Percentiles rank a stretch among this genome's conserved stretches.
Evolutionary conservation across 2,888 invertebrate species (phyloP).

Genomic region (Pristionchus japonicus): DNA sequence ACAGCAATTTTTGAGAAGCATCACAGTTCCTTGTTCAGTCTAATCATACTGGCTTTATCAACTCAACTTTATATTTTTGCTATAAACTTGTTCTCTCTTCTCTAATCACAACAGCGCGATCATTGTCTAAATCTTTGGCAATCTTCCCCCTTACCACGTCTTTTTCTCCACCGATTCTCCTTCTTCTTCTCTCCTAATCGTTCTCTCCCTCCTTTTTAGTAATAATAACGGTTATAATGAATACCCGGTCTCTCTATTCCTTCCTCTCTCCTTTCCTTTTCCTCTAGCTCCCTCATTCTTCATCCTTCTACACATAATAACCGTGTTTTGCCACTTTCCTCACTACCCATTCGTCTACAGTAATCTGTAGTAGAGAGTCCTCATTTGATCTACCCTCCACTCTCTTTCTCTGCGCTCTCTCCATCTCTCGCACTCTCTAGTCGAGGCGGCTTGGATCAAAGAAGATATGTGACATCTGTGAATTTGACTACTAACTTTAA

Average conservation of each 20-base stretch:
- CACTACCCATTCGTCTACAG: neutral
- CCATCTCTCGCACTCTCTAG: neutral
- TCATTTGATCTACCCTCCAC: constrained; percentile 3
- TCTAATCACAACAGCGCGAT: neutral
- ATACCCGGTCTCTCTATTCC: constrained; percentile 8
- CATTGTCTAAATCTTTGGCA: neutral
- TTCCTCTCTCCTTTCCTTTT: neutral
- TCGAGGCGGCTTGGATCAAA: neutral
- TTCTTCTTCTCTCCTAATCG: constrained; percentile 18
- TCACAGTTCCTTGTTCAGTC: neutral
- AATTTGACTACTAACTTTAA: constrained; percentile 16
- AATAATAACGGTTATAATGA: constrained; percentile 20
- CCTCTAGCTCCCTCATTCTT: constrained; percentile 8
- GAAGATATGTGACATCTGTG: constrained; percentile 16
- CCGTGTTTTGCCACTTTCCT: constrained; percentile 22
- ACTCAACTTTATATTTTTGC: neutral
- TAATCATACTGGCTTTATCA: neutral
- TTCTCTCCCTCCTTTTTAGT: constrained; percentile 23
- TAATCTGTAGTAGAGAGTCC: neutral
- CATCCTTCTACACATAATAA: constrained; percentile 23
- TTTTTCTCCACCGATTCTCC: neutral
- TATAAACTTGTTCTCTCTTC: too few species aligned
- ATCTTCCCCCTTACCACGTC: neutral
- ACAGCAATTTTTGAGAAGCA: neutral
- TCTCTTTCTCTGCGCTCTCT: neutral